phyloP scores from a whole-genome alignment of 2,797 vertebrate species.

The Poeciliopsis infans region DNA sequence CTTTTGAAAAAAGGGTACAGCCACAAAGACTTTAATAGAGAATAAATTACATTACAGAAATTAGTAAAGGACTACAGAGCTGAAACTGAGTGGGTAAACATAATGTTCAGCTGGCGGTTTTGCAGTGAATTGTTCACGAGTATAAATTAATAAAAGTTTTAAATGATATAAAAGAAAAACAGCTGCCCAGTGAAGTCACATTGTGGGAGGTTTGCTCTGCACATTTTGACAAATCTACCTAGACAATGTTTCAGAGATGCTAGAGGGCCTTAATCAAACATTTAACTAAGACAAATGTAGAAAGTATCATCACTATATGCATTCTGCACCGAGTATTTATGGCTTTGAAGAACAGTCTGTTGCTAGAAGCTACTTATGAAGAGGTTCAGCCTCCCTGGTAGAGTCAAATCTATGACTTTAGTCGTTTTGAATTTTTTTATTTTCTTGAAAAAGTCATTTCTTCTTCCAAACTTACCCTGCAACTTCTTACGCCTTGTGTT shows the following conservation, averaged over 20 bases:
- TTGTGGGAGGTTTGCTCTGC: not conserved
- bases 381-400: not conserved
- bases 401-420: too few relatives aligned
- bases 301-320: not conserved
- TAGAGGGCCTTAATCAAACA: slow-evolving; percentile 1
- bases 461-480: too few relatives aligned
- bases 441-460: too few relatives aligned
- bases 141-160: not conserved
- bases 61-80: not conserved
- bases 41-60: not conserved
- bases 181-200: not conserved
- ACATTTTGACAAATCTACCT: slow-evolving; percentile 3
- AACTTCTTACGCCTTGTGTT: too few relatives aligned
- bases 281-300: slow-evolving; percentile 8
- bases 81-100: not conserved
- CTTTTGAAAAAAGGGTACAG: slow-evolving; percentile 12
- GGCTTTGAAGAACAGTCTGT: not conserved
- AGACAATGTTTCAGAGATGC: slow-evolving; percentile 4
- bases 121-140: not conserved
- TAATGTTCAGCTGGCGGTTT: not conserved
- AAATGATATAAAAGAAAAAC: not conserved
- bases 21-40: not conserved
- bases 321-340: not conserved
- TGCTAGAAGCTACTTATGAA: not conserved
- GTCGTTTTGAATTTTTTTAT: too few relatives aligned